These are phyloP conservation scores for Lithophane ornitopus DNA, from an alignment of 2,888 invertebrate genomes.

Conservation along the genomic window DNA sequence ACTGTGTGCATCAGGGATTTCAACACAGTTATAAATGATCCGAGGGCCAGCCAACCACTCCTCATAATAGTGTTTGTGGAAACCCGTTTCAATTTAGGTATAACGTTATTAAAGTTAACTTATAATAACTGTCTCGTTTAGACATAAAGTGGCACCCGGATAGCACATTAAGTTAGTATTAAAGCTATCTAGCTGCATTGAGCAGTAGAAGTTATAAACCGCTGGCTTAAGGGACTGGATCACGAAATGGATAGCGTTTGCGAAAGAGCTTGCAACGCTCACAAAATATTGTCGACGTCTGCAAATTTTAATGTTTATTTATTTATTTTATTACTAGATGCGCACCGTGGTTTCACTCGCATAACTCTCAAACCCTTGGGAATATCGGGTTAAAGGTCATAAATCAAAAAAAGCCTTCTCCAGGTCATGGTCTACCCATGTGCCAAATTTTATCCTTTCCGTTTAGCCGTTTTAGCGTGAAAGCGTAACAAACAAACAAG, in stretches of 20 bases:
- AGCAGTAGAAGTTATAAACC: slow-evolving; percentile 13
- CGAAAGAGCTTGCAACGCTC: neutral
- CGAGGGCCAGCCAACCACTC: slow-evolving; percentile 22
- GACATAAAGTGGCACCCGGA: slow-evolving; percentile 46
- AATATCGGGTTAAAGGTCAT: too few relatives aligned
- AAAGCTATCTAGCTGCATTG: slow-evolving; percentile 18
- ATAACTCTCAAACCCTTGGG: too few relatives aligned
- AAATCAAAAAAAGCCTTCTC: too few relatives aligned
- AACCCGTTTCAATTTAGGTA: slow-evolving; percentile 63
- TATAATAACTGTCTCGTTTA: slow-evolving; percentile 53
- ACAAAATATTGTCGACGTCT: neutral
- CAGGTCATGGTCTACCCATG: too few relatives aligned
- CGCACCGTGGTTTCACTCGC: too few relatives aligned
- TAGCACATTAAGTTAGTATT: slow-evolving; percentile 44
- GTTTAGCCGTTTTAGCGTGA: too few relatives aligned
- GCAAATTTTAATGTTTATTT: neutral
- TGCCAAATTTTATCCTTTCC: too few relatives aligned
- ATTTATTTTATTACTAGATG: too few relatives aligned
- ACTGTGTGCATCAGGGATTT: slow-evolving; percentile 33
- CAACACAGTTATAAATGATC: slow-evolving; percentile 36
- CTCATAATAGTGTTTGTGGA: slow-evolving; percentile 44
- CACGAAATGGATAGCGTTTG: neutral
- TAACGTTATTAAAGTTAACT: slow-evolving; percentile 53
- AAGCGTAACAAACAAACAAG: too few relatives aligned
- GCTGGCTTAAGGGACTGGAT: neutral